Evolutionary conservation across 2,888 invertebrate species (phyloP).

Genomic region (Tenthredo scrophulariae): DNA sequence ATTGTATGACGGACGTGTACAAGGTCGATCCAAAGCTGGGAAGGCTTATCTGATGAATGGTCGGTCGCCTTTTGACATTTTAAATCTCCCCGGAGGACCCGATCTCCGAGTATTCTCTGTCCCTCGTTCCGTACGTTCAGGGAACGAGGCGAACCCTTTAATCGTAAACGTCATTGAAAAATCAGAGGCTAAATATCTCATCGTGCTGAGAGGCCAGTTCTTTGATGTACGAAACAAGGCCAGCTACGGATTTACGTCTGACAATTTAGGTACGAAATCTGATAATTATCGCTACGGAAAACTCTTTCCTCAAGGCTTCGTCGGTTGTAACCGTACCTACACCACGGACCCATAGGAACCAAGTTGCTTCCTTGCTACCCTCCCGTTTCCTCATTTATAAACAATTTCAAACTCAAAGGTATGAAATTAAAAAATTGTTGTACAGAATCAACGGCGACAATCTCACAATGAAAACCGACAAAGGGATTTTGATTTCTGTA

Average conservation of each 20-base stretch:
- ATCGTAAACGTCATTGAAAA: slow-evolving; percentile 62
- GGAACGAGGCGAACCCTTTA: slow-evolving; percentile 54
- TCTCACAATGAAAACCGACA: too few relatives aligned
- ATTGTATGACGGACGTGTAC: slow-evolving; percentile 1
- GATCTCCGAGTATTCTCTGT: slow-evolving; percentile 5
- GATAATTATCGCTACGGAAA: slow-evolving; percentile 20
- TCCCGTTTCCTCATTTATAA: not conserved
- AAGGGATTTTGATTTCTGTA: too few relatives aligned
- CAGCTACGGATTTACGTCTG: not conserved
- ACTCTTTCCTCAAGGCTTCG: not conserved
- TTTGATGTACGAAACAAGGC: slow-evolving; percentile 39
- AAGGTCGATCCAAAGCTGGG: not conserved
- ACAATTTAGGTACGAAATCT: not conserved
- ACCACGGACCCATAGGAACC: not conserved
- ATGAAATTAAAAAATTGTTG: not conserved
- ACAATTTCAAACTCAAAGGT: not conserved
- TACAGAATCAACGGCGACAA: too few relatives aligned
- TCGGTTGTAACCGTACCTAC: not conserved
- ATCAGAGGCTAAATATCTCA: slow-evolving; percentile 56
- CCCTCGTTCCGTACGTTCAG: not conserved
- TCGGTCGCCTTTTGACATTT: slow-evolving; percentile 55
- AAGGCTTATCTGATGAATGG: slow-evolving; percentile 65
- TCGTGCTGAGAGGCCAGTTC: not conserved
- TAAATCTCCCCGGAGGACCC: slow-evolving; percentile 59
- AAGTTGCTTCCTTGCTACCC: not conserved